These are phyloP conservation scores for Nesospiza acunhae DNA, from an alignment of 2,113 vertebrate genomes.

Conservation along the genomic window DNA sequence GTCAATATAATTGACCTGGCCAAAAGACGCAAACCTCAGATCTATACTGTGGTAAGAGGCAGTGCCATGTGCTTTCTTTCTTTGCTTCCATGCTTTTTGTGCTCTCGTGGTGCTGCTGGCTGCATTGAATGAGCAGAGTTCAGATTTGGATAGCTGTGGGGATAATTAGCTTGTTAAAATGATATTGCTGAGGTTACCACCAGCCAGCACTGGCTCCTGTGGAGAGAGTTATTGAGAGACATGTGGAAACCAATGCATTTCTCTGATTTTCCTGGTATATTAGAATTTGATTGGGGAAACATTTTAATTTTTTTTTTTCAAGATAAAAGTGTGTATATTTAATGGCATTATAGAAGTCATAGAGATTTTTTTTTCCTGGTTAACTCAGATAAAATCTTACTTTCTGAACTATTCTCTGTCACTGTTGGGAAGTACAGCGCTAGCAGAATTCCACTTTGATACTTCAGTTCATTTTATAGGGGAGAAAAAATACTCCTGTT, in stretches of 20 bases:
- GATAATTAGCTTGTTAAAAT: background rate
- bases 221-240: background rate
- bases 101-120: background rate
- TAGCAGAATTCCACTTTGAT: background rate
- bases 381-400: background rate
- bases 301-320: background rate
- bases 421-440: background rate
- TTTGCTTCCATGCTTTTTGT: background rate
- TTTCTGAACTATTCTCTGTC: background rate
- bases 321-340: background rate
- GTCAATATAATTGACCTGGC: constrained; percentile 96
- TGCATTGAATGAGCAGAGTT: background rate
- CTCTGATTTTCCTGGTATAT: background rate
- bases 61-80: background rate
- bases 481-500: background rate
- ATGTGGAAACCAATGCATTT: background rate
- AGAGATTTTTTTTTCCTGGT: background rate
- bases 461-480: background rate
- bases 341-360: background rate
- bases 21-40: constrained; percentile 95
- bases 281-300: background rate
- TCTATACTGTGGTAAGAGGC: constrained; percentile 92
- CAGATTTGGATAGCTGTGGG: background rate
- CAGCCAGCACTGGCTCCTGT: background rate
- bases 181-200: background rate